These are phyloP conservation scores for Aromia moschata DNA, from an alignment of 2,888 invertebrate genomes.

Conservation along the genomic window DNA sequence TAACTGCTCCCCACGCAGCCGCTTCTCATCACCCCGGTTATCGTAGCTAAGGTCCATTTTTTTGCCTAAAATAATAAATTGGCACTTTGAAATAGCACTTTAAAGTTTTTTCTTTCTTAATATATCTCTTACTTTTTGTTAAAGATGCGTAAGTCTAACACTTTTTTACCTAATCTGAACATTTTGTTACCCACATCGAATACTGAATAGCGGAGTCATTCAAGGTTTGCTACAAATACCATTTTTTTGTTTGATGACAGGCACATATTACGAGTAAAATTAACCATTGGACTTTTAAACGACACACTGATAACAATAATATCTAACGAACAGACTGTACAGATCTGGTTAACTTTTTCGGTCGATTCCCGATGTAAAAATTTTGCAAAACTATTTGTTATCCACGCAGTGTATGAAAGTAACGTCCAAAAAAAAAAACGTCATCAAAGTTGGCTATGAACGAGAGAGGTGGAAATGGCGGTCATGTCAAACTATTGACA, in stretches of 20 bases:
- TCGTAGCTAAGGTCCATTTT: constrained; percentile 31
- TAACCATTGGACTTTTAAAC: constrained; percentile 59
- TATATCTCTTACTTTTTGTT: constrained; percentile 24
- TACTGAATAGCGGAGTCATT: constrained; percentile 57
- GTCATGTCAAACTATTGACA: too few relatives aligned
- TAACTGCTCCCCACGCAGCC: constrained; percentile 16
- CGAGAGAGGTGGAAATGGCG: too few relatives aligned
- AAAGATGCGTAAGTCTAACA: constrained; percentile 40
- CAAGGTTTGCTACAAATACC: constrained; percentile 55
- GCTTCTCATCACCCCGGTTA: constrained; percentile 18
- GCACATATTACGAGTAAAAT: constrained; percentile 61
- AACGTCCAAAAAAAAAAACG: too few relatives aligned
- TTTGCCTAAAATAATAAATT: constrained; percentile 59
- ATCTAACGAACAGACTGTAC: neutral
- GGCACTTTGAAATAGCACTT: constrained; percentile 64
- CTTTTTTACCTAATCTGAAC: constrained; percentile 39
- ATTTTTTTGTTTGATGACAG: constrained; percentile 53
- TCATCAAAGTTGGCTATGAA: too few relatives aligned
- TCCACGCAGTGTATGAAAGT: too few relatives aligned
- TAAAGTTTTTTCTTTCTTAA: constrained; percentile 37
- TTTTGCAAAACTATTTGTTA: too few relatives aligned
- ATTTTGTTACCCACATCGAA: constrained; percentile 56
- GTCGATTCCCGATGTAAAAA: too few relatives aligned
- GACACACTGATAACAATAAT: constrained; percentile 48
- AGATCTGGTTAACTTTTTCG: too few relatives aligned